Evolutionary conservation across 1,140 invertebrate genomes (phyloP), one percentile per base, ranked within the genome.

Genomic region (Musca domestica): DNA sequence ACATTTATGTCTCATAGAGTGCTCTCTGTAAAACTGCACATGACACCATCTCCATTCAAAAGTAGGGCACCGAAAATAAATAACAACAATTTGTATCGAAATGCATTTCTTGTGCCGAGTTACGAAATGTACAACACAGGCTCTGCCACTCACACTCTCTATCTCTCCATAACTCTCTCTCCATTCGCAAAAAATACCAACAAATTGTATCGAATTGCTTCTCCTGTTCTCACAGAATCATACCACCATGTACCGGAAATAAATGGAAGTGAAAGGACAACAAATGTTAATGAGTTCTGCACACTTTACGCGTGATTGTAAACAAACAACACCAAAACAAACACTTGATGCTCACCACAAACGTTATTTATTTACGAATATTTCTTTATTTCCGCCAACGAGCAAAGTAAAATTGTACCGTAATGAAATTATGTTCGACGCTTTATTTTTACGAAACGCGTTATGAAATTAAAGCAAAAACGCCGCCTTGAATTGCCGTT

Each of bases 401-500:
- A 19, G 20, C n/a, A n/a, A n/a, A n/a, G n/a, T n/a, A n/a, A n/a
- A n/a, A n/a, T n/a, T n/a, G n/a, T n/a, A n/a, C 34, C 4, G 10
- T 41, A 41, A 41, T 41, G 5, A 41, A 41, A 41, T 41, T 41
- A 41, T 41, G 27, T 30, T 30, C 2, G 12, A 41, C 34, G 10
- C 12, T 41, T 41, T 5, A 41, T 41, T 41, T 41, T 6, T 6
- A 48, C 22, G 34, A 41, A 54, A 41, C 34, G 54, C 27, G 51
- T 56, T 54, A 34, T 27, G 54, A 67, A 34, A 49, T 52, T 49
- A 67, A 51, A 25, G 51, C 54, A 63, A 63, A 51, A 64, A 63
- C 61, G 41, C 49, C 64, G 68, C 64, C 68, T 69, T 47, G 68
- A 47, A 63, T 66, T 54, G 68, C 56, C 68, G 64, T 66, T 56